These are phyloP conservation scores for Brenthis ino DNA, from an alignment of 2,888 invertebrate genomes.

Conservation along the genomic window DNA sequence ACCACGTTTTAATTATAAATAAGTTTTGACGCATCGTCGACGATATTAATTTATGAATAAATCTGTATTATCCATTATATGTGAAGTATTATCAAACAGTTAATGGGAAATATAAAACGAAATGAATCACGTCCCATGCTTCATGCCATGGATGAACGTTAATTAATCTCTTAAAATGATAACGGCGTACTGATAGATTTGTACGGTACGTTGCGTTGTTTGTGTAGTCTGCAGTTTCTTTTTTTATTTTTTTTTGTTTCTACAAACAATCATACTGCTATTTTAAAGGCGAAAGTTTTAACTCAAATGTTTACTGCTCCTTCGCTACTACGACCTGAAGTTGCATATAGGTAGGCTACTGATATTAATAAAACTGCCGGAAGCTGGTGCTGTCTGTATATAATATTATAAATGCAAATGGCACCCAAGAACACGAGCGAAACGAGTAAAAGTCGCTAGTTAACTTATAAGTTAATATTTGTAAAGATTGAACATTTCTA, in stretches of 20 bases:
- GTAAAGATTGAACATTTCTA: background rate
- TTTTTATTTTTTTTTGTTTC: no score
- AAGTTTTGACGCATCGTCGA: conserved; percentile 20
- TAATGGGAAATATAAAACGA: conserved; percentile 25
- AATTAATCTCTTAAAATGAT: conserved; percentile 29
- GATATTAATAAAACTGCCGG: no score
- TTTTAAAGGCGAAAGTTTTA: no score
- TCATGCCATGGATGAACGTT: conserved; percentile 16
- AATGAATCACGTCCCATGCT: conserved; percentile 14
- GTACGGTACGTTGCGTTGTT: conserved; percentile 2
- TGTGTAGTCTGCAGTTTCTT: background rate
- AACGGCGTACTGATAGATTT: conserved; percentile 21
- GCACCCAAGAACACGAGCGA: no score
- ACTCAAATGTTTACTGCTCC: no score
- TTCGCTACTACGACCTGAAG: no score
- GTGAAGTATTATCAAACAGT: conserved; percentile 22
- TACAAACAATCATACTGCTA: background rate
- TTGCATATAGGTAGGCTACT: no score
- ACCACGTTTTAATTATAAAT: conserved; percentile 20
- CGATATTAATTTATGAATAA: conserved; percentile 20
- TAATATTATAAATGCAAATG: no score
- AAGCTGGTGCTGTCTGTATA: no score
- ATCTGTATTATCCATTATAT: conserved; percentile 23
- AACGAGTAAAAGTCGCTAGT: no score
- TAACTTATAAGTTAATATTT: no score